Evolutionary conservation across 2,888 invertebrate genomes (phyloP).

Genomic region (Mythimna ferrago): DNA sequence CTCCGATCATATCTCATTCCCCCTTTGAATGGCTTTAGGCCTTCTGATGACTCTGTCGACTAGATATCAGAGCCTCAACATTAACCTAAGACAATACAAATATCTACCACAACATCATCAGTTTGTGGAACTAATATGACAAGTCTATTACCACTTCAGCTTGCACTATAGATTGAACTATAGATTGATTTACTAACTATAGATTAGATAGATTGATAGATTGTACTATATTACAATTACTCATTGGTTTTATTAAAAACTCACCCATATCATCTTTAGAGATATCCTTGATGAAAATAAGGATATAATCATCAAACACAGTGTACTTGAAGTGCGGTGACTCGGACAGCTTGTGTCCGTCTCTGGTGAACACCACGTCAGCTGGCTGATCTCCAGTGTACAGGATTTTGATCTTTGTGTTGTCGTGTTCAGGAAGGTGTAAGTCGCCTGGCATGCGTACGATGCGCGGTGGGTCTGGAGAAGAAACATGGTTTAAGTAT

Average conservation of each 20-base stretch:
- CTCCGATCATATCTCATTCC: too few relatives aligned
- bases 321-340: constrained; percentile 96
- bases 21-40: too few relatives aligned
- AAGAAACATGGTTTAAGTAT: background rate
- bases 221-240: too few relatives aligned
- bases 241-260: constrained; percentile 49
- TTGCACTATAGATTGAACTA: too few relatives aligned
- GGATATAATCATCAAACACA: constrained; percentile 99
- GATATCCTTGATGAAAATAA: constrained; percentile 98
- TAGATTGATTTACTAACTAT: too few relatives aligned
- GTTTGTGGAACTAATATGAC: too few relatives aligned
- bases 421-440: constrained; percentile 98
- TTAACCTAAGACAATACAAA: too few relatives aligned
- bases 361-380: constrained; percentile 95
- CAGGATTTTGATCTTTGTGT: constrained; percentile 99
- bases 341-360: constrained; percentile 94
- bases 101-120: too few relatives aligned
- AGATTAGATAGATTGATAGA: too few relatives aligned
- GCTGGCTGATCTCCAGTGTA: constrained; percentile 99
- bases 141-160: background rate
- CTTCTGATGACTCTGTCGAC: too few relatives aligned
- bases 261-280: constrained; percentile 96
- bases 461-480: constrained; percentile 96
- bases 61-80: too few relatives aligned
- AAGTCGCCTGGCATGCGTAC: constrained; percentile 97